A percentile compares a stretch with the other conserved stretches of the same genome.
Evolutionary conservation across 1,140 invertebrate species (phyloP).

Genomic region (Berghia stephanieae): DNA sequence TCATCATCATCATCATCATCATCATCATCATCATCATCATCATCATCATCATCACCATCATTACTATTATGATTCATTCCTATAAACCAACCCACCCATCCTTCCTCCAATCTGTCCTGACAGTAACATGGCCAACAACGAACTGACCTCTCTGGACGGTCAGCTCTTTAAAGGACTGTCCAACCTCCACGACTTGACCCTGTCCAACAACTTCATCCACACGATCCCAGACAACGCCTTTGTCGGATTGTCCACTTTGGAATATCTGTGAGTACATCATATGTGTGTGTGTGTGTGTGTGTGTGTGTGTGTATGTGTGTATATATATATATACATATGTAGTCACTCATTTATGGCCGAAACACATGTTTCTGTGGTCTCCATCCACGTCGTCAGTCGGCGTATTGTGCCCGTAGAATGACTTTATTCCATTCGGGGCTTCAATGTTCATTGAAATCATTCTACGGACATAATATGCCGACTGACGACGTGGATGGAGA

Average conservation of each 20-base stretch:
- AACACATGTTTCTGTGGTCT: no score
- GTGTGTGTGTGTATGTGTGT: slow-evolving; percentile 1
- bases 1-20: neutral
- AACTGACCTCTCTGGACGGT: slow-evolving; percentile 77
- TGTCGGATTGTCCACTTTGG: slow-evolving; percentile 78
- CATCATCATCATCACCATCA: neutral
- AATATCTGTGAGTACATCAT: slow-evolving; percentile 82
- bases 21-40: neutral
- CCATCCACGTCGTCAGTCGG: no score
- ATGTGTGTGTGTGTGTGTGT: neutral
- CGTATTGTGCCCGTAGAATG: no score
- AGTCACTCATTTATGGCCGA: no score
- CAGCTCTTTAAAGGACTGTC: slow-evolving; percentile 77
- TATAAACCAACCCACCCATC: neutral
- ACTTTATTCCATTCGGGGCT: no score
- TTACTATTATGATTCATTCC: neutral
- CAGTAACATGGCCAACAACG: slow-evolving; percentile 90
- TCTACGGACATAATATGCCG: no score
- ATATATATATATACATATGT: no score
- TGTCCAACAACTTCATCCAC: slow-evolving; percentile 84
- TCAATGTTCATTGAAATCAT: no score
- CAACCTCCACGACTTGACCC: slow-evolving; percentile 83
- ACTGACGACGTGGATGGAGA: no score
- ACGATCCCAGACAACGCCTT: slow-evolving; percentile 82
- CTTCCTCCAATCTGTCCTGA: slow-evolving; percentile 22